A percentile compares a stretch with the other conserved stretches of the same genome.
Conservation (phyloP, 2,113 vertebrate species). For the Larimichthys crocea region DNA sequence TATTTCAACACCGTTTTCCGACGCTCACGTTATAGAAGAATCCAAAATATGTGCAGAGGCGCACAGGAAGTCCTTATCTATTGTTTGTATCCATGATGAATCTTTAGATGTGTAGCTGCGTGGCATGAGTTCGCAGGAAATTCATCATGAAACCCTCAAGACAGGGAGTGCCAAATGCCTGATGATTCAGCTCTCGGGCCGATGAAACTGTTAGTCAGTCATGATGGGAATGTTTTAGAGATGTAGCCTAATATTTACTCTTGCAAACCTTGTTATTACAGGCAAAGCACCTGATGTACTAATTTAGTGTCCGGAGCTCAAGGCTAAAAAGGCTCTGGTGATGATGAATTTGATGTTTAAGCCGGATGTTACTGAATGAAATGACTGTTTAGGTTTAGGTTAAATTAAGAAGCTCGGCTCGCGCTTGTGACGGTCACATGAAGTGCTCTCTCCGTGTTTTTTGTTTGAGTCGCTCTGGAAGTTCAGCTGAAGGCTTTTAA, state of each 20-base stretch:
- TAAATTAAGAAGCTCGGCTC: not conserved
- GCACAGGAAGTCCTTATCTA: not conserved
- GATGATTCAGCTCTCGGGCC: conserved; percentile 38
- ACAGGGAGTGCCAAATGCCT: conserved; percentile 29
- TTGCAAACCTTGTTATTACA: not conserved
- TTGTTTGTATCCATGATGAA: not conserved
- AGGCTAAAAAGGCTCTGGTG: not conserved
- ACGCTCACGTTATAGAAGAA: conserved; percentile 8
- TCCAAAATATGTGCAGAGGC: conserved; percentile 34
- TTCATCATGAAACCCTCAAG: conserved; percentile 39
- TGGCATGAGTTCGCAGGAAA: conserved; percentile 46
- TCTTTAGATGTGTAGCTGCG: conserved; percentile 11
- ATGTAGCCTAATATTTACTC: conserved; percentile 26
- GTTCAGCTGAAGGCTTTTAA: not conserved
- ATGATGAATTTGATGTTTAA: not conserved
- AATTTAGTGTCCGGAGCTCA: not conserved
- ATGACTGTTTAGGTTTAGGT: conserved; percentile 9
- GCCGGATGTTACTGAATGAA: not conserved
- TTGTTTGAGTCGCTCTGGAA: not conserved
- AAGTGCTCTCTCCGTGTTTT: not conserved
- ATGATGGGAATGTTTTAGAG: conserved; percentile 8
- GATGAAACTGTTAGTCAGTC: conserved; percentile 34
- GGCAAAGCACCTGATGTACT: conserved; percentile 13
- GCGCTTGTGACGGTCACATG: conserved; percentile 28
- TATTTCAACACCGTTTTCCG: conserved; percentile 18